A percentile compares a stretch with the other conserved stretches of the same genome.
phyloP scores from a whole-genome alignment of 2,797 vertebrate genomes.

The Zenarchopterus dispar region DNA sequence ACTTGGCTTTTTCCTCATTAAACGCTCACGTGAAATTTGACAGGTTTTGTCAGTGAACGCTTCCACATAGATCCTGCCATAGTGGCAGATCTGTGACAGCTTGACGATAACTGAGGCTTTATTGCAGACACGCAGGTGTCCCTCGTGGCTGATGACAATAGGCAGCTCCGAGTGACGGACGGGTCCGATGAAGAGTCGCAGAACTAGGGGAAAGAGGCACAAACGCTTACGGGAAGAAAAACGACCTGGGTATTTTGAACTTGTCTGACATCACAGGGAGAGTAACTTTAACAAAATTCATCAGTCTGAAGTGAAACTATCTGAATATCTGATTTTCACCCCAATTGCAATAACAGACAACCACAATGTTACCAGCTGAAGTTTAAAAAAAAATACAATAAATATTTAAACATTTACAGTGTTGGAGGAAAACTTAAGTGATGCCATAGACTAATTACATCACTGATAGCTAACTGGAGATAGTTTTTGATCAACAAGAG shows the following conservation, averaged over 20 bases:
- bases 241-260: constrained; percentile 22
- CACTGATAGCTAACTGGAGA: too few species aligned
- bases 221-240: constrained; percentile 29
- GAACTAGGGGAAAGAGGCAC: constrained; percentile 45
- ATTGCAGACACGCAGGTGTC: constrained; percentile 71
- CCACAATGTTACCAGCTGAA: too few species aligned
- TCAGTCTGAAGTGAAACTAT: too few species aligned
- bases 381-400: too few species aligned
- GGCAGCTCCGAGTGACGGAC: constrained; percentile 60
- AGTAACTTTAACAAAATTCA: too few species aligned
- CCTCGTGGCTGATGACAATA: constrained; percentile 65
- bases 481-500: too few species aligned
- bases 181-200: constrained; percentile 57
- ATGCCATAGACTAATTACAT: too few species aligned
- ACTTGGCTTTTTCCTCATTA: constrained; percentile 81
- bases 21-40: constrained; percentile 74
- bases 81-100: constrained; percentile 74
- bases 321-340: too few species aligned
- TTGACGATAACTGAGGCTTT: constrained; percentile 71
- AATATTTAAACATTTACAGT: too few species aligned
- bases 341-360: too few species aligned
- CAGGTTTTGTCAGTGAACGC: constrained; percentile 74
- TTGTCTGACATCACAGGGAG: constrained; percentile 12
- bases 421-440: too few species aligned
- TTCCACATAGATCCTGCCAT: constrained; percentile 71